Base-by-base conservation (phyloP, 2,797 vertebrate genomes). In the Vireo griseus region DNA sequence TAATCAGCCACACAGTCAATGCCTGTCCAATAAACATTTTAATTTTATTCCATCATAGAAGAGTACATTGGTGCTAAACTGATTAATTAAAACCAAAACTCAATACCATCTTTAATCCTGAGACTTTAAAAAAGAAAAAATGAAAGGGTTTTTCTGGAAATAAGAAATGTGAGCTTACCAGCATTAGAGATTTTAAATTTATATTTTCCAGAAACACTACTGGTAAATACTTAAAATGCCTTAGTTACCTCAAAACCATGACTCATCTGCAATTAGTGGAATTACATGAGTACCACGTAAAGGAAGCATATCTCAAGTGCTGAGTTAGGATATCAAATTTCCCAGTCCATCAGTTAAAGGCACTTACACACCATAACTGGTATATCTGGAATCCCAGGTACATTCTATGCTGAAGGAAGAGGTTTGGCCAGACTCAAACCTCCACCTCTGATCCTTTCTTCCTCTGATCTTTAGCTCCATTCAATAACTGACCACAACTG, bases 121-220 rank as follows among this genome's bases (percentile, higher is more conserved):
- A 51, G 21, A 68, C 17, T 71, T 71, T 6, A 33, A 35, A 66
- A 50, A 24, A 35, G 18, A n/a, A 50, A 44, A 25, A 28, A 55
- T 13, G 0, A 21, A 29, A 12, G 1, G 2, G 1, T 0, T 11
- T 28, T 55, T 77, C 0, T 1, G 8, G 14, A 72, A 86, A 75
- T 48, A 65, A 76, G 17, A 81, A 55, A 50, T 37, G 13, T 47
- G 16, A 76, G 9, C 17, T 68, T 66, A 63, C 5, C 37, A 57
- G 31, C 33, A 54, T 33, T 61, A 58, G 39, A 63, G 11, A 11
- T 59, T 91, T 84, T 63, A 13, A 67, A 42, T 59, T 65, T 26
- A 5, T 33, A 63, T 58, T 68, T 88, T 67, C 26, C 50, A 78
- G 39, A 42, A 92, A 73, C 8, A 76, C 17, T n/a, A 52, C 0